Evolutionary conservation across 2,113 vertebrate species (phyloP), one percentile per base, ranked within the genome.

Genomic region (Seriola dumerili): DNA sequence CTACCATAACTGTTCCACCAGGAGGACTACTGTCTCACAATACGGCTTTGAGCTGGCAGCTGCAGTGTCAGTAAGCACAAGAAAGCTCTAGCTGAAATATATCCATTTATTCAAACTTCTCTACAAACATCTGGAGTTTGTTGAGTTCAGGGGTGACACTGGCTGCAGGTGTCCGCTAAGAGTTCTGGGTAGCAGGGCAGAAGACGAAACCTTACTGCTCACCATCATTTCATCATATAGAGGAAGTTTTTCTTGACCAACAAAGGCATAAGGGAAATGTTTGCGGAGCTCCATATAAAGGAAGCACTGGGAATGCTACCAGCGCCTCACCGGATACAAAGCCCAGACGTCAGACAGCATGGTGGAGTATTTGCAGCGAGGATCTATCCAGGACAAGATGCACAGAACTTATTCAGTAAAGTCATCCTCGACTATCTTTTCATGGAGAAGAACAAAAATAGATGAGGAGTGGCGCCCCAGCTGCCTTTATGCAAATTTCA

Each of bases 401-500:
- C 65, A 65, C 32, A 50, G 69, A 75, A 57, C 29, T 62, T 46
- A 57, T 58, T 71, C 38, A 5, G 63, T 57, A 42, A 67, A 76
- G 42, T 72, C 76, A 25, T 44, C 78, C 74, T 13, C 34, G 63
- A 48, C 54, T 34, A 36, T 48, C 36, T 79, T 44, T 0, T 29
- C 55, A 3, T 17, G 58, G 25, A 79, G 71, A 63, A 48, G 70
- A 67, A 76, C 61, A 67, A 61, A 80, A 85, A 57, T 75, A 85
- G 81, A 83, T 19, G 52, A 59, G n/a, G 19, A 23, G 36, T 23
- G 59, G 55, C 36, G 66, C 21, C 77, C 61, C 61, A 16, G 70
- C 73, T 17, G 64, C 62, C 62, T 78, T 78, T 72, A 80, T 81
- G 87, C 57, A 80, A 65, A 85, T 83, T 62, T 68, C 64, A 66